phyloP scores from a whole-genome alignment of 2,888 invertebrate genomes.

The Ectemnius continuus region DNA sequence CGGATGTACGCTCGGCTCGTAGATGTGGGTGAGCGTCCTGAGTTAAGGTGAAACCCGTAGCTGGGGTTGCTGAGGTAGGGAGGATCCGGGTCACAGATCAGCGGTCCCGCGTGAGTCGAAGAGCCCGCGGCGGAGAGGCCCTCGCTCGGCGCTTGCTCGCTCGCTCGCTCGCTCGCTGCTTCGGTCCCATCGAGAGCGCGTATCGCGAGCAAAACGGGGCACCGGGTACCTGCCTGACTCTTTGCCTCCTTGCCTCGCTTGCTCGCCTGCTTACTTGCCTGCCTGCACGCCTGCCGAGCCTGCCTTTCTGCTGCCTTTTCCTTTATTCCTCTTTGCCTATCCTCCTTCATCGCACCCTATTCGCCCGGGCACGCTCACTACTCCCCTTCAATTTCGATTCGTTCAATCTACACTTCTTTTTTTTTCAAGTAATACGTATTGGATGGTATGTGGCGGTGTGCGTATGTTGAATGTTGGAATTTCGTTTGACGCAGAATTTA shows the following conservation, averaged over 20 bases:
- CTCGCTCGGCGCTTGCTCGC: constrained; percentile 15
- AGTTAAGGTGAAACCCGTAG: constrained; percentile 67
- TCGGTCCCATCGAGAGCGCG: constrained; percentile 75
- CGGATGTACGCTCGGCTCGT: constrained; percentile 34
- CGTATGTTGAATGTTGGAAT: too few relatives aligned
- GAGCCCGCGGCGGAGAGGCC: constrained; percentile 63
- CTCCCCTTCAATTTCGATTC: not conserved
- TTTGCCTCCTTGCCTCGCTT: constrained; percentile 32
- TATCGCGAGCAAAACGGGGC: constrained; percentile 74
- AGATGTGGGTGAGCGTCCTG: constrained; percentile 60
- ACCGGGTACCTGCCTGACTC: constrained; percentile 57
- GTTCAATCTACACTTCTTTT: too few relatives aligned
- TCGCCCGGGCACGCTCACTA: constrained; percentile 27
- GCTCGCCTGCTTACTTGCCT: constrained; percentile 33
- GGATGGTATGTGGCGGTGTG: too few relatives aligned
- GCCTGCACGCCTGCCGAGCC: constrained; percentile 17
- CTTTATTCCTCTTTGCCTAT: constrained; percentile 20
- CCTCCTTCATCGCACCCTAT: constrained; percentile 28
- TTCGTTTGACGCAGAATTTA: too few relatives aligned
- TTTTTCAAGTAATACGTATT: too few relatives aligned
- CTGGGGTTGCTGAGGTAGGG: constrained; percentile 73
- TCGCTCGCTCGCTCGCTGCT: constrained; percentile 5
- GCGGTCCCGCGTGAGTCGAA: constrained; percentile 73
- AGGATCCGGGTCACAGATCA: constrained; percentile 78
- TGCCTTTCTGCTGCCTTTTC: constrained; percentile 22